These are phyloP conservation scores for Sinella curviseta DNA, from an alignment of 1,140 invertebrate species.

Conservation along the genomic window DNA sequence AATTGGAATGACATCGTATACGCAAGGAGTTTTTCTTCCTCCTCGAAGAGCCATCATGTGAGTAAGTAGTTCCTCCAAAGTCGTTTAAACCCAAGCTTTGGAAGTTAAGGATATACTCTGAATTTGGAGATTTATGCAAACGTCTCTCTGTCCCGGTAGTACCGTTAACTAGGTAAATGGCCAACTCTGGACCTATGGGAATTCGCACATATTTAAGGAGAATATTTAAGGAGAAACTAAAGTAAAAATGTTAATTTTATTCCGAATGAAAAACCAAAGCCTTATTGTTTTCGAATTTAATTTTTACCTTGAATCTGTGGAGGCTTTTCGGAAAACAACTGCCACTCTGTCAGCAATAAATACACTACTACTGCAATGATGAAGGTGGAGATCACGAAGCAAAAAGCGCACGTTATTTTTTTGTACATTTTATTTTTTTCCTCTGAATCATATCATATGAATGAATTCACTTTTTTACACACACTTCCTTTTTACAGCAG, in stretches of 20 bases:
- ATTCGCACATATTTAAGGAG: too few species aligned
- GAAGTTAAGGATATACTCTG: neutral
- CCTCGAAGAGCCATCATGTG: too few species aligned
- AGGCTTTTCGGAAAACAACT: neutral
- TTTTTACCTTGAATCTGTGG: neutral
- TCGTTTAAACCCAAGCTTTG: neutral
- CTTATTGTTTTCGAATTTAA: neutral
- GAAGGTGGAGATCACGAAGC: conserved; percentile 18
- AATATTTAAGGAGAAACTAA: neutral
- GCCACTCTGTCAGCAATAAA: neutral
- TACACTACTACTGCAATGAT: neutral
- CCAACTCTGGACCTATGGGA: neutral
- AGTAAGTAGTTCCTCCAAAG: neutral
- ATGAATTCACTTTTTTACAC: neutral
- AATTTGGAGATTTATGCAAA: neutral
- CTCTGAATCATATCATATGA: too few species aligned
- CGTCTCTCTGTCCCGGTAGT: neutral
- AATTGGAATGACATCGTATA: conserved; percentile 32
- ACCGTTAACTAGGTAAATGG: neutral
- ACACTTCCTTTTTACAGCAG: neutral
- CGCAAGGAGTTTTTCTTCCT: conserved; percentile 18
- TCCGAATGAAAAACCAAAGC: neutral
- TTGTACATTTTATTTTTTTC: conserved; percentile 24
- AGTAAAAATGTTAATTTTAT: neutral
- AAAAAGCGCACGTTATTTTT: conserved; percentile 23